Evolutionary conservation across 1,140 invertebrate species (phyloP), one percentile per base, ranked within the genome.

Genomic region (Apis laboriosa): DNA sequence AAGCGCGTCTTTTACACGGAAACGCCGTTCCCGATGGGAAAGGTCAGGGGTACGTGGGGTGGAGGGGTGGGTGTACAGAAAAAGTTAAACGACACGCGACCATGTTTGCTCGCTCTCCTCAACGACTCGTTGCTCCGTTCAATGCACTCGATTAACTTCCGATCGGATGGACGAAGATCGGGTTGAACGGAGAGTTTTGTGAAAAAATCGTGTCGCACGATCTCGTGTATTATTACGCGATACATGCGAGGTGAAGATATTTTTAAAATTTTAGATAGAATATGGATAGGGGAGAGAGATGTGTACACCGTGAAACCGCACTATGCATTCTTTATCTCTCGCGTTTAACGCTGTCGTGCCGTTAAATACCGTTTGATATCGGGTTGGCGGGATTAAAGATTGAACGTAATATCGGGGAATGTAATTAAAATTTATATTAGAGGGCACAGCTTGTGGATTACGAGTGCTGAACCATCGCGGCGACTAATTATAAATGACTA

Each of bases 41-140:
- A 83, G 63, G 80, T 88, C 82, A 84, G 70, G 71, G 80, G 83
- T 49, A 43, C 73, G 76, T 9, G 28, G 58, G 21, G 28, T 0
- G 13, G 51, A 9, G 9, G 4, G 8, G 64, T 13, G 51, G 12
- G 8, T 13, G 19, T 9, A 21, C 34, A 49, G 61, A 64, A 60
- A 70, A 63, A 79, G 81, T 79, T 68, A 70, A 81, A 86, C 72
- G 88, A 56, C 89, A 91, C 90, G 84, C 83, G 90, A 86, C 84
- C 58, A 24, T 90, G 90, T 91, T 91, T 91, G 87, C 84, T 19
- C 84, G 71, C 78, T 84, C 68, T 58, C 74, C 85, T 91, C 70
- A 24, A 90, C 89, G 89, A 90, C 71, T 90, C 90, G 88, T 91
- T 91, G 86, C 83, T 56, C 83, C 82, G 81, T 82, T 34, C 73